Evolutionary conservation across 2,888 invertebrate species (phyloP).

Genomic region (Acronicta psi): DNA sequence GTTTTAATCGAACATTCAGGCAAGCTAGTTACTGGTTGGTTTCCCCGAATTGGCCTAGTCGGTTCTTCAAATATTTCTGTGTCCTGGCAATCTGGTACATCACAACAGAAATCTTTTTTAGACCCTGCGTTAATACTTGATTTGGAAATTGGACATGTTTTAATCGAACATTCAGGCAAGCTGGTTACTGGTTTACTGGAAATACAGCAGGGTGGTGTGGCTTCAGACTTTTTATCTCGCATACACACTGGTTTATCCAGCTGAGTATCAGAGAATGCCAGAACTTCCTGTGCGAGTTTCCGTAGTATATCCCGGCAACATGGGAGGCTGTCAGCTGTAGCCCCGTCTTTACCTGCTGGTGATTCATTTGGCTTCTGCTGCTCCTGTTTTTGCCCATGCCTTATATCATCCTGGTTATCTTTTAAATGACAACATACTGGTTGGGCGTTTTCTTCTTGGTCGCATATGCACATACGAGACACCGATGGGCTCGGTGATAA

Average conservation of each 20-base stretch:
- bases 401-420: background rate
- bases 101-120: background rate
- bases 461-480: background rate
- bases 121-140: background rate
- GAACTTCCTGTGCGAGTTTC: conserved; percentile 18
- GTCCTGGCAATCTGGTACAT: background rate
- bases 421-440: background rate
- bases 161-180: background rate
- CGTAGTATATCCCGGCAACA: conserved; percentile 15
- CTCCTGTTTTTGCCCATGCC: background rate
- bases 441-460: conserved; percentile 3
- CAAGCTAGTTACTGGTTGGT: too few relatives aligned
- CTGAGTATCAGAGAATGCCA: background rate
- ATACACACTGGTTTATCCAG: background rate
- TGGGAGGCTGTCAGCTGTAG: conserved; percentile 10
- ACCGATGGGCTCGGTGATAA: background rate
- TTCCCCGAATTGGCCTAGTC: background rate
- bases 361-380: background rate
- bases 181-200: background rate
- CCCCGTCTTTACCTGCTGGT: conserved; percentile 9
- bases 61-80: background rate
- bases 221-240: background rate
- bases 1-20: too few relatives aligned
- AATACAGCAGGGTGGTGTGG: background rate
- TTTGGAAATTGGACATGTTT: background rate